Conservation (phyloP, 35 echinoderm and acorn worm species). For the Chiridota heheva region DNA sequence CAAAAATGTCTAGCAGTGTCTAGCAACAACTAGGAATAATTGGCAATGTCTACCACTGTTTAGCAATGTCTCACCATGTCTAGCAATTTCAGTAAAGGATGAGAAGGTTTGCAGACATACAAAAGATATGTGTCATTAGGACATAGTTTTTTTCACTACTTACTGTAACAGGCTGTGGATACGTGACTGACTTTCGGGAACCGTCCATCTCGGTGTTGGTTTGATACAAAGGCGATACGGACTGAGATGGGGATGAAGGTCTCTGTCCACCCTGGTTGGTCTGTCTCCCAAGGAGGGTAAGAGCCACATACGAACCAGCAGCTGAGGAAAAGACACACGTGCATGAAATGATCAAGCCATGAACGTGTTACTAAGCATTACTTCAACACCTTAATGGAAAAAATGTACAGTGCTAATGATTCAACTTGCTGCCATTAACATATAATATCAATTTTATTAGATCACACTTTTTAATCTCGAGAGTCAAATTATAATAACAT, state of each 20-base stretch:
- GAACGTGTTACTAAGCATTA: not conserved
- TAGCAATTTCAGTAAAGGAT: no score
- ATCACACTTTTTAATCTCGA: not conserved
- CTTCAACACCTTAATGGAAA: not conserved
- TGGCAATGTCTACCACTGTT: no score
- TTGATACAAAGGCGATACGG: not conserved
- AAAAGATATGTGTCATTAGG: no score
- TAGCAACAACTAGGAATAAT: no score
- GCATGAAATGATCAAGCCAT: not conserved
- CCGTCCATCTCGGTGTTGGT: not conserved
- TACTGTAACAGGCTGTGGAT: conserved; percentile 4
- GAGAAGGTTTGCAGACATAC: no score
- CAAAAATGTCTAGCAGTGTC: no score
- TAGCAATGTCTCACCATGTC: no score
- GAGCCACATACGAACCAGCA: conserved; percentile 85
- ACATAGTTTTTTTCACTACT: not conserved
- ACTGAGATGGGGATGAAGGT: conserved; percentile 16
- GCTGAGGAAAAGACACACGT: conserved; percentile 6
- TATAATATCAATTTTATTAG: not conserved
- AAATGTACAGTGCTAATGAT: not conserved
- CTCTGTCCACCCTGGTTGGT: conserved; percentile 40
- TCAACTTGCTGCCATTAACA: no score
- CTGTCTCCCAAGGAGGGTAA: conserved; percentile 83
- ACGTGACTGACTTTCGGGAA: not conserved
- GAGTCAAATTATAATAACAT: not conserved